These are phyloP conservation scores for Anolis carolinensis DNA, from an alignment of 2,113 vertebrate genomes.

Conservation along the genomic window DNA sequence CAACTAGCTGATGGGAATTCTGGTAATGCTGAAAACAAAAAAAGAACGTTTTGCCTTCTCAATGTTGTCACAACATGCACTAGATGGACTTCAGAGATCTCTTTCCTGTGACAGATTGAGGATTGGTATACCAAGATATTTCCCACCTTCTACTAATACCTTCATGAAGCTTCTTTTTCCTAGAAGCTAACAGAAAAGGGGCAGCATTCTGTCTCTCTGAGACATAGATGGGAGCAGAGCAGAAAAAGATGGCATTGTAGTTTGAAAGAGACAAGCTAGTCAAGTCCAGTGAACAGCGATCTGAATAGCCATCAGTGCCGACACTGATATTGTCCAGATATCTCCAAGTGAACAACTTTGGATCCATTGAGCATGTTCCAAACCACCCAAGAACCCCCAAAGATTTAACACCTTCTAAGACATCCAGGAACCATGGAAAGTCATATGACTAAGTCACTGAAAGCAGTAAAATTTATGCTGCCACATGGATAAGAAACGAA, in stretches of 20 bases:
- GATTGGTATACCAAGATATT: background rate
- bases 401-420: background rate
- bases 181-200: background rate
- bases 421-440: background rate
- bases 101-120: background rate
- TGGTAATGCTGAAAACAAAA: background rate
- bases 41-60: background rate
- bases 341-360: background rate
- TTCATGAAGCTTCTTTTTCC: background rate
- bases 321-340: background rate
- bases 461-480: conserved; percentile 33
- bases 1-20: background rate
- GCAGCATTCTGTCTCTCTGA: background rate
- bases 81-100: background rate
- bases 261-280: background rate
- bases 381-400: background rate
- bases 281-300: background rate
- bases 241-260: background rate
- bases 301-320: background rate
- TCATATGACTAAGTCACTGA: background rate
- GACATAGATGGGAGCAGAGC: background rate
- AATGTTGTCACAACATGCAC: background rate
- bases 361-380: background rate
- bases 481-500: conserved; percentile 52
- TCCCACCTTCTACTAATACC: background rate